Evolutionary conservation across 2,113 vertebrate genomes (phyloP).

Genomic region (Dascyllus trimaculatus): DNA sequence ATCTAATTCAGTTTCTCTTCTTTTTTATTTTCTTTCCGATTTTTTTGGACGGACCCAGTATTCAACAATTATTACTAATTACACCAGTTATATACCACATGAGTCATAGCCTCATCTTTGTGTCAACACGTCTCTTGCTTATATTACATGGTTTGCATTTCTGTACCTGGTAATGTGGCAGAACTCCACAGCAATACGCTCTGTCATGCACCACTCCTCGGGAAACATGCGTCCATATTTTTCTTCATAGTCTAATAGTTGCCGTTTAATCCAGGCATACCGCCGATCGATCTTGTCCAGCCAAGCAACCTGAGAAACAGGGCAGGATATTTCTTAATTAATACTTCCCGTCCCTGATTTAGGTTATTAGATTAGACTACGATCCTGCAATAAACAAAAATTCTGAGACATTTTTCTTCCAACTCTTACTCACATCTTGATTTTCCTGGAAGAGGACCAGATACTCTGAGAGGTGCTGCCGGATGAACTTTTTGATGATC

Average conservation of each 20-base stretch:
- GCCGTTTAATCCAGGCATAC: constrained; percentile 97
- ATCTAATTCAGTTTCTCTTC: constrained; percentile 1
- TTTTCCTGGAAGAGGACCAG: constrained; percentile 99
- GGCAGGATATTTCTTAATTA: background rate
- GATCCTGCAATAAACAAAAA: background rate
- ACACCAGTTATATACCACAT: background rate
- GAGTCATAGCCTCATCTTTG: background rate
- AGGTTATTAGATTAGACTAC: background rate
- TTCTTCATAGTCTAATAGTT: constrained; percentile 98
- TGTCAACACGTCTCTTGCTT: background rate
- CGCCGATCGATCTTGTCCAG: constrained; percentile 96
- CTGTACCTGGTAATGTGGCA: constrained; percentile 94
- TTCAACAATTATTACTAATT: background rate
- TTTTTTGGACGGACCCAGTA: background rate
- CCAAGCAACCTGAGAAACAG: constrained; percentile 92
- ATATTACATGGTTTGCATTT: background rate
- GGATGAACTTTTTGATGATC: constrained; percentile 99
- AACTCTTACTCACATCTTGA: constrained; percentile 91
- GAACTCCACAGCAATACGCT: constrained; percentile 97
- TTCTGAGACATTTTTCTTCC: background rate
- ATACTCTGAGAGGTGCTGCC: constrained; percentile 97
- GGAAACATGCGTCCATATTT: constrained; percentile 98
- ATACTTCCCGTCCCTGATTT: background rate
- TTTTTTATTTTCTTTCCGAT: background rate
- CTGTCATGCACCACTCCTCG: constrained; percentile 95